phyloP scores from a whole-genome alignment of 2,888 invertebrate genomes.

The Xestoiulus laeticollis region DNA sequence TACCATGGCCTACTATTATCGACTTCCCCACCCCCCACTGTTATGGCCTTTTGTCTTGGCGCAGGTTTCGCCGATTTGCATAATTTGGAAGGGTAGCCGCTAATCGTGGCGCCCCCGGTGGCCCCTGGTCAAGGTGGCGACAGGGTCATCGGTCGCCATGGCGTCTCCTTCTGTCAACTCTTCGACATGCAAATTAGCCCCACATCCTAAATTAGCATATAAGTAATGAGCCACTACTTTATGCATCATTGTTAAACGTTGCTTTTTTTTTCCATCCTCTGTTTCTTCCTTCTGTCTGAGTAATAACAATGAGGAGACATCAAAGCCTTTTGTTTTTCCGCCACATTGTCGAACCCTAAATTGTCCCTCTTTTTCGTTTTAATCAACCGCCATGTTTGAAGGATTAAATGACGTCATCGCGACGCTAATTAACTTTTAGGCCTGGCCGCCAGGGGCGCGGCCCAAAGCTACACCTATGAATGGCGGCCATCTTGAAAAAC shows the following conservation, averaged over 20 bases:
- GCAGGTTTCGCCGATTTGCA: too few species aligned
- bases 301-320: not conserved
- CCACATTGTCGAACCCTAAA: not conserved
- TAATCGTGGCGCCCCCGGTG: not conserved
- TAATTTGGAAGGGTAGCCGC: too few species aligned
- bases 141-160: not conserved
- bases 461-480: too few species aligned
- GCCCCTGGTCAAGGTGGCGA: not conserved
- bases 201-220: constrained; percentile 46
- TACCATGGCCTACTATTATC: too few species aligned
- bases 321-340: not conserved
- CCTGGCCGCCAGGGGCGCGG: too few species aligned
- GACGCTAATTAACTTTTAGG: too few species aligned
- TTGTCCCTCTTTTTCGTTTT: not conserved
- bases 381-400: not conserved
- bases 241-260: not conserved
- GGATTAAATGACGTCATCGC: not conserved
- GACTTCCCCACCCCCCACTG: too few species aligned
- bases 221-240: constrained; percentile 25
- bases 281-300: not conserved
- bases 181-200: constrained; percentile 45
- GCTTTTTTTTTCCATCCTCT: not conserved
- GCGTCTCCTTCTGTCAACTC: constrained; percentile 32
- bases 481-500: too few species aligned
- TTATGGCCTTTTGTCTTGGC: too few species aligned